These are phyloP conservation scores for Sus cebifrons DNA, from an alignment of 2,797 vertebrate species.

Conservation along the genomic window DNA sequence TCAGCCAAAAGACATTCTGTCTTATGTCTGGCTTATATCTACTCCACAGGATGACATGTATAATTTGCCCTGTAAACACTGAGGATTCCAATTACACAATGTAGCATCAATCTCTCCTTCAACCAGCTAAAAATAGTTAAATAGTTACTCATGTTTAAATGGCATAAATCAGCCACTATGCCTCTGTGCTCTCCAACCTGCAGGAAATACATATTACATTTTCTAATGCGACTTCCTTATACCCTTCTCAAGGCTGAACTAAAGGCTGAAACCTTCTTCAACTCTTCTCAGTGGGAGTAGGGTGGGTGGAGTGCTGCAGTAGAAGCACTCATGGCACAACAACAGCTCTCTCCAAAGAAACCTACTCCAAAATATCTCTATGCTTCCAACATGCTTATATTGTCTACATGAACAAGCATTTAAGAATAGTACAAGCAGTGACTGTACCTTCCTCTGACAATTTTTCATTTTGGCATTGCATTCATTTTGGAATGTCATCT, in stretches of 20 bases:
- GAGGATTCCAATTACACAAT: not conserved
- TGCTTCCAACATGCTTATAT: not conserved
- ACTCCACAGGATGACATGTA: not conserved
- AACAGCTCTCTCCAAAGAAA: not conserved
- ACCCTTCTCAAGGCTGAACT: not conserved
- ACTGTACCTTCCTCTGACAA: not conserved
- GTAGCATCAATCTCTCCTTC: not conserved
- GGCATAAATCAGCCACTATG: not conserved
- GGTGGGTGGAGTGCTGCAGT: not conserved
- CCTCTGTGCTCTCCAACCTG: not conserved
- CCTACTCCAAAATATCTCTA: not conserved
- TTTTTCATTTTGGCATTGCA: conserved; percentile 4
- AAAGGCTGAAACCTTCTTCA: not conserved
- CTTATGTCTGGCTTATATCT: not conserved
- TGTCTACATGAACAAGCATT: not conserved
- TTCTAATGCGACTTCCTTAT: not conserved
- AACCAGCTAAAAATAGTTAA: not conserved
- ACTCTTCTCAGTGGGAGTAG: not conserved
- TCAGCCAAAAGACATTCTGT: not conserved
- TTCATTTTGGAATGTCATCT: not conserved
- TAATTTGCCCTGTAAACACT: not conserved
- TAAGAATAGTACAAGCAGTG: not conserved
- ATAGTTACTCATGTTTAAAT: not conserved
- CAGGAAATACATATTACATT: not conserved
- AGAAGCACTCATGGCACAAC: not conserved